A percentile compares a stretch with the other conserved stretches of the same genome.
Conservation (phyloP, 2,113 vertebrate genomes). For the Chaetura pelagica region DNA sequence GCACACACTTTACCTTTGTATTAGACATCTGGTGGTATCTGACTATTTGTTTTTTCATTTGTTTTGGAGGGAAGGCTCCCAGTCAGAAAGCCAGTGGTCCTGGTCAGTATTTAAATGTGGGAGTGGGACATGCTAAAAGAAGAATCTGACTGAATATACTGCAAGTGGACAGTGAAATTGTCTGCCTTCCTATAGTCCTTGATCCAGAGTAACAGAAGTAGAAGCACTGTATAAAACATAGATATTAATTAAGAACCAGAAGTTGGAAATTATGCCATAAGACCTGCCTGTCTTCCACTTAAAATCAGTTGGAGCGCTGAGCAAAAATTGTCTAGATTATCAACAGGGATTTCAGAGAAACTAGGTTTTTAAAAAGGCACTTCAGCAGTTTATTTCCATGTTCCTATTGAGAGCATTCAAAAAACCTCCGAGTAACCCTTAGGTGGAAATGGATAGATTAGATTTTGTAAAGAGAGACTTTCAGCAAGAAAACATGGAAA, state of each 20-base stretch:
- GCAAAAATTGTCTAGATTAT: background rate
- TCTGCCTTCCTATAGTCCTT: background rate
- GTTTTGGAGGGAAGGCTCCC: accelerated
- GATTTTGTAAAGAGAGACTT: background rate
- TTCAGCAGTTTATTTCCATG: background rate
- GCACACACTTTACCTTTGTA: background rate
- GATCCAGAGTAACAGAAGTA: background rate
- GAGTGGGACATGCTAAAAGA: background rate
- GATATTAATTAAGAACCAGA: background rate
- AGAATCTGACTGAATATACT: background rate
- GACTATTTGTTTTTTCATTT: background rate
- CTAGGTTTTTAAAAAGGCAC: background rate
- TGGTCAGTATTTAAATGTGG: background rate
- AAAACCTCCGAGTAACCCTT: background rate
- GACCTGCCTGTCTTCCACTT: background rate
- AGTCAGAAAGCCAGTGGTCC: background rate
- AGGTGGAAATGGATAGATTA: background rate
- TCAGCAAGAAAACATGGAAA: background rate
- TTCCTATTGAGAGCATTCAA: background rate
- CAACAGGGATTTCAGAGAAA: background rate
- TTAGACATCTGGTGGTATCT: background rate
- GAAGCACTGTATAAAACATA: background rate
- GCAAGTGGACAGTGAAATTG: background rate
- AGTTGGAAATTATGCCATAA: background rate
- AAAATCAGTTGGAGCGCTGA: background rate